These are phyloP conservation scores for Harpagoxenus sublaevis DNA, from an alignment of 2,888 invertebrate species.

Conservation along the genomic window DNA sequence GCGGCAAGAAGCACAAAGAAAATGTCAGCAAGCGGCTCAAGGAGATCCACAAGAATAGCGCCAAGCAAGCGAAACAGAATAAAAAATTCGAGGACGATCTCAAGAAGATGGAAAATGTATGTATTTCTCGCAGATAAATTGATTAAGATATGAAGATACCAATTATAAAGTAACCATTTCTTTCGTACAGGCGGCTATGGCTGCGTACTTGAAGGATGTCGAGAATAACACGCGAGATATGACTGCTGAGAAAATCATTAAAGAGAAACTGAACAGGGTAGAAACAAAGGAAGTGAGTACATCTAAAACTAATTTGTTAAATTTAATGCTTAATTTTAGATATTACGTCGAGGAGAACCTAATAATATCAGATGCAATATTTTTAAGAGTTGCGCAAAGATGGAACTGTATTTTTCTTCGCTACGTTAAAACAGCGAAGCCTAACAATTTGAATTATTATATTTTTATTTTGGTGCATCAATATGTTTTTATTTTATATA, in stretches of 20 bases:
- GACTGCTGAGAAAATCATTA: slow-evolving; percentile 86
- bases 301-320: not conserved
- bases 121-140: slow-evolving; percentile 39
- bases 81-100: slow-evolving; percentile 93
- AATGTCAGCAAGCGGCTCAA: slow-evolving; percentile 95
- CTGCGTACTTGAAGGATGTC: slow-evolving; percentile 95
- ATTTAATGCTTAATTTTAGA: not conserved
- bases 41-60: slow-evolving; percentile 94
- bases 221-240: slow-evolving; percentile 86
- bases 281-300: slow-evolving; percentile 67
- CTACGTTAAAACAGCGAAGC: not conserved
- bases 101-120: slow-evolving; percentile 94
- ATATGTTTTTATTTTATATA: not conserved
- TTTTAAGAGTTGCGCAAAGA: not conserved
- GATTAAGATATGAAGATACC: not conserved
- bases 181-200: slow-evolving; percentile 91
- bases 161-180: not conserved
- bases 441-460: not conserved
- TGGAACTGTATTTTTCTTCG: not conserved
- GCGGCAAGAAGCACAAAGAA: slow-evolving; percentile 96
- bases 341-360: not conserved
- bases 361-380: not conserved
- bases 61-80: slow-evolving; percentile 92
- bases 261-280: slow-evolving; percentile 76
- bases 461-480: not conserved